Evolutionary conservation across 1,140 invertebrate genomes (phyloP).

Genomic region (Streblospio benedicti): DNA sequence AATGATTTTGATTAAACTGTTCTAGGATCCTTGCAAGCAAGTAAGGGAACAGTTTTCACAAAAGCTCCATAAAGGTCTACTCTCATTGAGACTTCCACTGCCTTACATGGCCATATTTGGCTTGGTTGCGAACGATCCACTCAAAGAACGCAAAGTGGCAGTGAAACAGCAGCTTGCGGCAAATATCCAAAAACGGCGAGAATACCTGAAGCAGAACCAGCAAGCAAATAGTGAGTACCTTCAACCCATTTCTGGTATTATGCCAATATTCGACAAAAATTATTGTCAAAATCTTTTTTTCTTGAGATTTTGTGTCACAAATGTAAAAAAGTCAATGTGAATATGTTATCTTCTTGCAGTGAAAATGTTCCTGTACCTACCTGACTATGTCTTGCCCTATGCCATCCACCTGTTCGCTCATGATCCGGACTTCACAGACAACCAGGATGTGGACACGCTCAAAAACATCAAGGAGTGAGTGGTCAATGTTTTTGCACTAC

Average conservation of each 20-base stretch:
- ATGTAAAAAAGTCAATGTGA: not conserved
- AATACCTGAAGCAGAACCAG: constrained; percentile 67
- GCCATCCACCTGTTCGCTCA: constrained; percentile 86
- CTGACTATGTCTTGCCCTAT: constrained; percentile 93
- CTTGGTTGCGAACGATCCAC: constrained; percentile 72
- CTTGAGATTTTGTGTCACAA: not conserved
- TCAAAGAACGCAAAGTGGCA: constrained; percentile 60
- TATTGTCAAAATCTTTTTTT: no score
- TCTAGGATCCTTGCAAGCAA: constrained; percentile 74
- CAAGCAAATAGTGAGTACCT: constrained; percentile 24
- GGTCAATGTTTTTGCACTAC: no score
- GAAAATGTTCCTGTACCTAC: constrained; percentile 49
- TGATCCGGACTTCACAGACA: constrained; percentile 70
- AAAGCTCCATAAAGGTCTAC: constrained; percentile 83
- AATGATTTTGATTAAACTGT: constrained; percentile 21
- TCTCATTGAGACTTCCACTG: constrained; percentile 61
- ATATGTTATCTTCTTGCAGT: constrained; percentile 16
- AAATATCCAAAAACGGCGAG: constrained; percentile 79
- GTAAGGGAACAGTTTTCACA: constrained; percentile 80
- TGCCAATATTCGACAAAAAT: no score
- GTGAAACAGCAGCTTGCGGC: constrained; percentile 69
- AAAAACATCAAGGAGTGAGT: constrained; percentile 52
- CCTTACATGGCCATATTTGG: constrained; percentile 96
- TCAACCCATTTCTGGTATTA: no score
- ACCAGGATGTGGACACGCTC: constrained; percentile 65